Percentiles rank a stretch among this genome's conserved stretches.
These are phyloP conservation scores for Cranoglanis bouderius DNA, from an alignment of 2,113 vertebrate species.

Conservation along the genomic window DNA sequence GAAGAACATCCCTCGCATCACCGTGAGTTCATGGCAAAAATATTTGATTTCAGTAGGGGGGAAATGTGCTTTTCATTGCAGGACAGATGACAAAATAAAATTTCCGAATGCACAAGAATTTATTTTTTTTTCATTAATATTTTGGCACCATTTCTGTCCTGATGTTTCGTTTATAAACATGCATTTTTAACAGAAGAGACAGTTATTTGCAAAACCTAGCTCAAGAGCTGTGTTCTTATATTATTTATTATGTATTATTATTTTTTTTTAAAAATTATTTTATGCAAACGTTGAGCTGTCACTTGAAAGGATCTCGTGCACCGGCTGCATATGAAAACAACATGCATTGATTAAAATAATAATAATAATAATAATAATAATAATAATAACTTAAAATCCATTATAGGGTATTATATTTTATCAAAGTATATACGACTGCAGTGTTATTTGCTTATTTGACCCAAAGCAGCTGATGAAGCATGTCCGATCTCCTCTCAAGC, in stretches of 20 bases:
- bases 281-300: background rate
- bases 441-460: background rate
- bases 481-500: background rate
- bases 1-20: constrained; percentile 98
- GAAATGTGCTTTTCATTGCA: background rate
- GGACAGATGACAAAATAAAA: background rate
- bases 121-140: background rate
- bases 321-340: background rate
- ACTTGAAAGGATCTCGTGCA: constrained; percentile 12
- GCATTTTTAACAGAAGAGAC: background rate
- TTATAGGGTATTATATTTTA: background rate
- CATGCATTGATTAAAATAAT: background rate
- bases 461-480: background rate
- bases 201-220: background rate
- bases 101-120: background rate
- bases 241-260: background rate
- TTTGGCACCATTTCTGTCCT: background rate
- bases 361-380: background rate
- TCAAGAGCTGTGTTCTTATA: background rate
- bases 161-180: background rate
- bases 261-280: no score
- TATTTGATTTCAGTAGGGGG: background rate
- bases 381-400: background rate
- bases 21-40: constrained; percentile 78
- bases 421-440: background rate